Percentiles rank a stretch among this genome's conserved stretches.
These are phyloP conservation scores for Eupithecia pulchellata DNA, from an alignment of 2,888 invertebrate genomes.

Conservation along the genomic window DNA sequence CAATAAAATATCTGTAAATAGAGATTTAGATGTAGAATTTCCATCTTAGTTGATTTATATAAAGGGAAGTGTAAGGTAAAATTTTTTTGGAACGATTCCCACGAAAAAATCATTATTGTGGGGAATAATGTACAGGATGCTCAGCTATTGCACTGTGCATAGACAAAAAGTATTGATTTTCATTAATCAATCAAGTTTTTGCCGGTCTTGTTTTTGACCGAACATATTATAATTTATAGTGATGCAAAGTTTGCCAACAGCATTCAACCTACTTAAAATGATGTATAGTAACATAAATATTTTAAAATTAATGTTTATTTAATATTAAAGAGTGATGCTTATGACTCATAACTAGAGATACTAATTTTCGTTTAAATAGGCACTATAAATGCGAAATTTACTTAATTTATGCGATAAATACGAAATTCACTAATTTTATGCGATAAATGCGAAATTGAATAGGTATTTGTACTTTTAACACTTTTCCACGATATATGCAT, in stretches of 20 bases:
- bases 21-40: too few species aligned
- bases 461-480: too few species aligned
- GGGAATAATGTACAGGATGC: neutral
- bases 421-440: too few species aligned
- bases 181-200: conserved; percentile 26
- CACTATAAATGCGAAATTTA: too few species aligned
- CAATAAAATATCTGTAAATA: too few species aligned
- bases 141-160: neutral
- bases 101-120: neutral
- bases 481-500: too few species aligned
- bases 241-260: conserved; percentile 24
- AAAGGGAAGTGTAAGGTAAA: too few species aligned
- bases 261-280: conserved; percentile 18
- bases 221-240: conserved; percentile 13
- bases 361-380: neutral
- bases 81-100: too few species aligned
- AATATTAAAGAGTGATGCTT: neutral
- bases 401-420: too few species aligned
- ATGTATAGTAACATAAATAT: conserved; percentile 20
- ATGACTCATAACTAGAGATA: conserved; percentile 11
- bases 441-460: too few species aligned
- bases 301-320: neutral
- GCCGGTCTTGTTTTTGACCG: conserved; percentile 13
- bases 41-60: too few species aligned
- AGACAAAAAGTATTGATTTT: conserved; percentile 3